Evolutionary conservation across 2,888 invertebrate genomes (phyloP), one percentile per base, ranked within the genome.

Genomic region (Diarsia mendica): DNA sequence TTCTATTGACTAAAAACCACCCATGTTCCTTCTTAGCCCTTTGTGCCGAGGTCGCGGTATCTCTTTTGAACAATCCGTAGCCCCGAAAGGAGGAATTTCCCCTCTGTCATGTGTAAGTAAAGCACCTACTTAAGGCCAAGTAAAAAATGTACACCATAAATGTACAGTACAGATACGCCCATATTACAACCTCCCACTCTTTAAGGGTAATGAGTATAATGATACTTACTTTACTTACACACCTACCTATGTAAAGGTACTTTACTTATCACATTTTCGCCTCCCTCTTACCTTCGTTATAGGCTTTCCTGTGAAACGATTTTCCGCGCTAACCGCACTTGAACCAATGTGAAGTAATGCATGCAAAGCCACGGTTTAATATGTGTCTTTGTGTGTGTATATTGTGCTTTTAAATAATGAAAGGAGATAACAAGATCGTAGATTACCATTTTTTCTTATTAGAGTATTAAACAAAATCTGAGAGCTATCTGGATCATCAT

Each of bases 251-350:
- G 55, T 76, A 39, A 58, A 75, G 64, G 39, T 65, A 68, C 20
- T 80, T 63, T 46, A 66, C 69, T 80, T 76, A 79, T 80, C 76
- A 69, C 69, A 69, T 80, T 80, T 63, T 55, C 67, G 0, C 15
- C 61, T 13, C 28, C n/a, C 39, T 33, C 49, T 18, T 13, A 53
- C 53, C 67, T 66, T n/a, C 60, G 10, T 79, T 61, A 80, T 4
- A 75, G 20, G 53, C 23, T 75, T 61, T 55, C 33, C 68, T 68
- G 18, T 68, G 18, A 70, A 67, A 58, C 66, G 65, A 76, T 70
- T 63, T 66, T 48, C 55, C n/a, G 39, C 76, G 6, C 51, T 61
- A 64, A 61, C 53, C 23, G 20, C 28, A 55, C 51, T 18, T 8
- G 60, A 75, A 68, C 48, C 48, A 23, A 61, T 44, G 67, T 51